Base-by-base conservation (phyloP, 2,113 vertebrate genomes). In the Diglossa brunneiventris region DNA sequence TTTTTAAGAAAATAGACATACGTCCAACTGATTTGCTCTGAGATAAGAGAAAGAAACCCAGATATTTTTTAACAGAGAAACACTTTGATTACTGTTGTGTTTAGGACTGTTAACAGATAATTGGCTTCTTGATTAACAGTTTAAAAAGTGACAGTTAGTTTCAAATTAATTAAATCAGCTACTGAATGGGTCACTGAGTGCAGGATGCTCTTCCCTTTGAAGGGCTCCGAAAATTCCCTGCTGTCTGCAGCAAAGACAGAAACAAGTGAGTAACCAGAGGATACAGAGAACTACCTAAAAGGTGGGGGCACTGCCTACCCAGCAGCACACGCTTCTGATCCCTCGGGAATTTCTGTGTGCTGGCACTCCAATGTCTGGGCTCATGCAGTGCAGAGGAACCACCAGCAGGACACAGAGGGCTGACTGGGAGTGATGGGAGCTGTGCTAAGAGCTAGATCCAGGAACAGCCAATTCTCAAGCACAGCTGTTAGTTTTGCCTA, bases 161-260 rank as follows among this genome's bases (percentile, higher is more conserved):
- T 83, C 63, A 94, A 92, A 92, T 88, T 63, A 90, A 90, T 89
- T 89, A 90, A 90, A 90, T 90, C 79, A 86, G 72, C 80, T 69
- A 80, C 72, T 92, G 64, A 91, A 62, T 50, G 1, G 3, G 41
- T 64, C 50, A 78, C 21, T 0, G 4, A 88, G 22, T 24, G 37
- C 64, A 13, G 17, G 42, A 74, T 53, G 47, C 6, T 77, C 14
- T 68, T 92, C 59, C 31, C 28, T 90, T 83, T 62, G 50, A 90
- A 80, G 26, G 28, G 37, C 37, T 83, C 46, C 28, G 55, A 80
- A 92, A 77, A 92, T 18, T 90, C 68, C 46, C 50, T 63, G n/a
- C 33, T 49, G 26, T 14, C 55, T 19, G 53, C 49, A 83, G 66
- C n/a, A 58, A 64, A 69, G 37, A 52, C 21, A 41, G 42, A 76